phyloP scores from a whole-genome alignment of 2,888 invertebrate genomes.

The Opisthograptis luteolata region DNA sequence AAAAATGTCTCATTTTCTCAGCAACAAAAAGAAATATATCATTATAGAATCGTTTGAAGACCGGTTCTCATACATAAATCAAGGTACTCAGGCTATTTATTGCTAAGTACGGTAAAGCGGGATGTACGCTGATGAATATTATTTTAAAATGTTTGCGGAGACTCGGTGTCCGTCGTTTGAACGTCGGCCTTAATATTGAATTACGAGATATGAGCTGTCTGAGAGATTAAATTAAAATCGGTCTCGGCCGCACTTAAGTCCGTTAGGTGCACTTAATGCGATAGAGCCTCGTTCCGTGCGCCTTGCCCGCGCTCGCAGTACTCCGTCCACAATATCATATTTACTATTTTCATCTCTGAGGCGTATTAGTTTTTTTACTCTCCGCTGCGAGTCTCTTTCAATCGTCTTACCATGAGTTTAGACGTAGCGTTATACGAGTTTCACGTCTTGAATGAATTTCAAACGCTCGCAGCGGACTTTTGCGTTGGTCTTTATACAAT shows the following conservation, averaged over 20 bases:
- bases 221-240: conserved; percentile 50
- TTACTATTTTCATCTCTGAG: conserved; percentile 50
- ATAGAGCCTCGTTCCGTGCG: conserved; percentile 18
- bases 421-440: conserved; percentile 36
- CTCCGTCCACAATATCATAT: conserved; percentile 41
- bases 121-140: not conserved
- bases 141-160: conserved; percentile 5
- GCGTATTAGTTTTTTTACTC: conserved; percentile 52
- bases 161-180: conserved; percentile 2
- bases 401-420: conserved; percentile 30
- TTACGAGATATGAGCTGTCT: conserved; percentile 34
- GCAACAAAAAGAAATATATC: not conserved
- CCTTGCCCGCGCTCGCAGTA: conserved; percentile 11
- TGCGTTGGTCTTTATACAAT: conserved; percentile 1
- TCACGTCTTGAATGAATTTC: conserved; percentile 13
- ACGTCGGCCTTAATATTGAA: conserved; percentile 13
- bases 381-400: conserved; percentile 38
- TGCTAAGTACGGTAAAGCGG: not conserved
- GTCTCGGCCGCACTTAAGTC: conserved; percentile 46
- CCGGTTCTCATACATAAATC: not conserved
- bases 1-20: not conserved
- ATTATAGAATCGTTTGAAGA: not conserved
- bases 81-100: not conserved
- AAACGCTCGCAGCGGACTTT: conserved; percentile 3
- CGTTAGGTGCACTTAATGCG: conserved; percentile 50